Percentiles rank a stretch among this genome's conserved stretches.
Conservation (phyloP, 2,888 invertebrate species). For the Callyntrura sp. region DNA sequence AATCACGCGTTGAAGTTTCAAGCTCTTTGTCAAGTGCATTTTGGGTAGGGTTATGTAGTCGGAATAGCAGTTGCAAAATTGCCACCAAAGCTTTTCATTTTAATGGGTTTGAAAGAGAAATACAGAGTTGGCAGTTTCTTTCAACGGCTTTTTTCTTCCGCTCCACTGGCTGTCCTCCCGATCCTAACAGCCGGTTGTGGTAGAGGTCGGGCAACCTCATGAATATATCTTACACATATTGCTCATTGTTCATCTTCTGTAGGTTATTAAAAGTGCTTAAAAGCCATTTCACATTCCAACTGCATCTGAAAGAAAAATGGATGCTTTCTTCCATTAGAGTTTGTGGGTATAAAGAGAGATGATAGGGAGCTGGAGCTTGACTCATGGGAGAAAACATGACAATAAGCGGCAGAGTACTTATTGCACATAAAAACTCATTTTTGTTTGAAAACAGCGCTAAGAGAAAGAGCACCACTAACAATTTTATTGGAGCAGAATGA, state of each 20-base stretch:
- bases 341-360: not conserved
- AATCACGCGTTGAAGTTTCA: slow-evolving; percentile 19
- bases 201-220: not conserved
- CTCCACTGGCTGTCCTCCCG: not conserved
- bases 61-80: not conserved
- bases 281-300: slow-evolving; percentile 67
- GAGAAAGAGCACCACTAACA: not conserved
- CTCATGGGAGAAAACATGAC: not conserved
- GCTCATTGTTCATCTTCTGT: slow-evolving; percentile 57
- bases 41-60: not conserved
- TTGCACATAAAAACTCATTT: not conserved
- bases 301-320: slow-evolving; percentile 67
- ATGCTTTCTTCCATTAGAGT: slow-evolving; percentile 45
- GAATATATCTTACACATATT: slow-evolving; percentile 23
- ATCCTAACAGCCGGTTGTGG: not conserved
- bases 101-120: not conserved
- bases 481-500: not conserved
- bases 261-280: slow-evolving; percentile 69
- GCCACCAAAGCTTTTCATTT: not conserved
- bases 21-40: slow-evolving; percentile 9
- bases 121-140: not conserved
- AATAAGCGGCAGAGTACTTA: not conserved
- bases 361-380: not conserved
- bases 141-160: not conserved
- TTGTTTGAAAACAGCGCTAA: not conserved